Percentiles rank a stretch among this genome's conserved stretches.
phyloP scores from a whole-genome alignment of 2,888 invertebrate species.

The Drosophila suboccidentalis region DNA sequence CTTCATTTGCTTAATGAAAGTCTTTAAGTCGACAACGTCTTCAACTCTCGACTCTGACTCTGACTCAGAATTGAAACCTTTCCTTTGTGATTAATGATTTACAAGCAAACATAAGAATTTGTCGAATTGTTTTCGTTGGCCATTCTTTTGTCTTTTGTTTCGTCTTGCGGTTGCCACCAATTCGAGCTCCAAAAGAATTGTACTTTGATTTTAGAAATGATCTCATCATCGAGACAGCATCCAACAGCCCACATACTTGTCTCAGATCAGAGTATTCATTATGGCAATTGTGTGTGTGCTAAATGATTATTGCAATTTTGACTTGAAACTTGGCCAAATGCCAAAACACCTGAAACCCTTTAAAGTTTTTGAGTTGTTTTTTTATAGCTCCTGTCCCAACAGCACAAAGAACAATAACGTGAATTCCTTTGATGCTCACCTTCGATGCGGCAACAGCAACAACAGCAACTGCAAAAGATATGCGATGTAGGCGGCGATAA shows the following conservation, averaged over 20 bases:
- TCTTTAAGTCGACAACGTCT: constrained; percentile 26
- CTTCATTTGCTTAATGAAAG: constrained; percentile 60
- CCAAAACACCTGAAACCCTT: constrained; percentile 22
- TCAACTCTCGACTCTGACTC: not conserved
- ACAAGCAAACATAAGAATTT: constrained; percentile 51
- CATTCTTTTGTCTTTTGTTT: constrained; percentile 68
- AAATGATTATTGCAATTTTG: constrained; percentile 23
- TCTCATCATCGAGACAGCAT: constrained; percentile 67
- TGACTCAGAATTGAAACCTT: constrained; percentile 45
- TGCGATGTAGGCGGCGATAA: constrained; percentile 78
- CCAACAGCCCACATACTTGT: constrained; percentile 55
- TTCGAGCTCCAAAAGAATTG: constrained; percentile 25
- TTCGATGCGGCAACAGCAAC: constrained; percentile 39
- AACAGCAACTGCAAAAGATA: constrained; percentile 38
- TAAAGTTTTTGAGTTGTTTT: constrained; percentile 1
- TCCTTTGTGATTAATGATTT: constrained; percentile 74
- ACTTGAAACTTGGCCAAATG: constrained; percentile 2
- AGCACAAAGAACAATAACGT: constrained; percentile 35
- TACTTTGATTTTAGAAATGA: constrained; percentile 69
- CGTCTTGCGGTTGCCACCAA: constrained; percentile 22
- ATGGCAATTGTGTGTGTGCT: constrained; percentile 36
- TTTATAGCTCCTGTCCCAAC: constrained; percentile 9
- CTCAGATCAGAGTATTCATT: constrained; percentile 44
- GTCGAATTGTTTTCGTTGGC: constrained; percentile 26
- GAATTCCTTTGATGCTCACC: constrained; percentile 63